Evolutionary conservation across 2,113 vertebrate species (phyloP).

Genomic region (Centropus bengalensis): DNA sequence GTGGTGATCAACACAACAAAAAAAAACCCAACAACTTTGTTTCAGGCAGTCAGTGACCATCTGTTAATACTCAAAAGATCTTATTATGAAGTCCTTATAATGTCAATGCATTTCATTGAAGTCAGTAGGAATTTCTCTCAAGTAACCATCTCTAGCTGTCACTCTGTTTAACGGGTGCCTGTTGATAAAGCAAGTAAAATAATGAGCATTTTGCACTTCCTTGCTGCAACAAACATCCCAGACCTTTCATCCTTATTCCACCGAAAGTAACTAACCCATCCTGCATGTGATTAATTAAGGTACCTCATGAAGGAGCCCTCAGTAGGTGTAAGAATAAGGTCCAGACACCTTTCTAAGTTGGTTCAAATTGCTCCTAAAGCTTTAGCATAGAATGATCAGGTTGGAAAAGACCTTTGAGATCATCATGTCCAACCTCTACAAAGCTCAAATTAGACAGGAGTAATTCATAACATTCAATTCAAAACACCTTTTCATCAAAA

Average conservation of each 20-base stretch:
- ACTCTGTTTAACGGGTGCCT: not conserved
- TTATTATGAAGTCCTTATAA: conserved; percentile 58
- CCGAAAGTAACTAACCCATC: not conserved
- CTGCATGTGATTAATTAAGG: conserved; percentile 44
- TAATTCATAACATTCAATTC: not conserved
- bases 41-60: conserved; percentile 70
- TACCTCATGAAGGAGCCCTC: not conserved
- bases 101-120: conserved; percentile 53
- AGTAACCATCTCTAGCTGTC: conserved; percentile 9
- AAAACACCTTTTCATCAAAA: not conserved
- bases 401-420: too few species aligned
- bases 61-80: conserved; percentile 72
- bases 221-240: conserved; percentile 25
- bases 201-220: conserved; percentile 46
- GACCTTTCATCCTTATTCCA: conserved; percentile 34
- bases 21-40: conserved; percentile 53
- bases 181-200: conserved; percentile 52
- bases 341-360: not conserved
- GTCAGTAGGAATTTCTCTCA: conserved; percentile 61
- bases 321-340: not conserved
- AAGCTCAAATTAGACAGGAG: not conserved
- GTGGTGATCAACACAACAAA: conserved; percentile 59
- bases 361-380: not conserved
- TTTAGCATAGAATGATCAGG: not conserved
- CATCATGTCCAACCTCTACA: not conserved